Conservation (phyloP, 2,888 invertebrate genomes). For the Lasioglossum malachurum region DNA sequence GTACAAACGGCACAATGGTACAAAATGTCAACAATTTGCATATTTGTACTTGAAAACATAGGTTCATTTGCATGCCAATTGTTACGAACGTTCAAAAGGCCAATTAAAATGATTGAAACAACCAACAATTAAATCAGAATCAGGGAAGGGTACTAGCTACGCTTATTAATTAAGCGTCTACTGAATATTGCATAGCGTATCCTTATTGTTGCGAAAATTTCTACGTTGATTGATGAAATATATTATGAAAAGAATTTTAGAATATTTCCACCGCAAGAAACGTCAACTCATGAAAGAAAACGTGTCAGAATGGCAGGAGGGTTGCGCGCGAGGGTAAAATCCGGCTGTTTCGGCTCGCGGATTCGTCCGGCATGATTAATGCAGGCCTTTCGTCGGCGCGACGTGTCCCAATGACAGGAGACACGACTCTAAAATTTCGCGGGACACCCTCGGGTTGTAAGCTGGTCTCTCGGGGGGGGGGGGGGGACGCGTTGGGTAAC, state of each 20-base stretch:
- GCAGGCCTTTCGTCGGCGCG: conserved; percentile 68
- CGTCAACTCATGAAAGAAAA: background rate
- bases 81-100: background rate
- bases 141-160: background rate
- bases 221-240: background rate
- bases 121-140: background rate
- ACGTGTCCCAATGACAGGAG: conserved; percentile 72
- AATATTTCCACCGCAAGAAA: background rate
- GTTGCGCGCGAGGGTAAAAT: background rate
- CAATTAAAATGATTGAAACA: background rate
- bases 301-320: background rate
- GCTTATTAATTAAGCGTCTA: background rate
- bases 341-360: conserved; percentile 43
- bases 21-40: background rate
- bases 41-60: background rate
- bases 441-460: conserved; percentile 44
- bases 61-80: background rate
- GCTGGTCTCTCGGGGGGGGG: conserved; percentile 10
- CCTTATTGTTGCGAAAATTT: too few relatives aligned
- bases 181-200: too few relatives aligned
- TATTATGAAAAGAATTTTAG: background rate
- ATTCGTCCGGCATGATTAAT: conserved; percentile 73
- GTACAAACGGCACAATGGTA: background rate
- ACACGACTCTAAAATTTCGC: conserved; percentile 71
- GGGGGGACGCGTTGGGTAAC: background rate